Evolutionary conservation across 2,797 vertebrate genomes (phyloP).

Genomic region (Brachyrhaphis roseni): DNA sequence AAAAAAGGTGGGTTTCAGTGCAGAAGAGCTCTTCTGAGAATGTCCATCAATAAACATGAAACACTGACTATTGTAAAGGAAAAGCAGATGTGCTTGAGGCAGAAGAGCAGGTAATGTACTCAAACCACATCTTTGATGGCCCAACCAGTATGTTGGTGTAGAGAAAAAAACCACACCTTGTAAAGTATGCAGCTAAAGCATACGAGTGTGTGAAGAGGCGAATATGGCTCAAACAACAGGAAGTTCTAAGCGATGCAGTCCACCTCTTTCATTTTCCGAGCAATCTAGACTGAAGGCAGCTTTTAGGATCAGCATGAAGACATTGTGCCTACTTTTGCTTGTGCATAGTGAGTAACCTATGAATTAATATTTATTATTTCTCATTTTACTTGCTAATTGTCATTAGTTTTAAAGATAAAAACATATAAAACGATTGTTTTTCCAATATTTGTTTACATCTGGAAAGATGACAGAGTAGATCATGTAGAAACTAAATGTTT

Average conservation of each 20-base stretch:
- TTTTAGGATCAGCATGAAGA: slow-evolving; percentile 52
- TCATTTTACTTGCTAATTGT: neutral
- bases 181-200: neutral
- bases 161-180: neutral
- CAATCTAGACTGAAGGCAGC: accelerated
- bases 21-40: neutral
- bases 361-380: neutral
- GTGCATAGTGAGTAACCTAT: slow-evolving; percentile 62
- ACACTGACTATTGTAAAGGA: neutral
- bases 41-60: neutral
- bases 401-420: neutral
- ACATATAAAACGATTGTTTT: neutral
- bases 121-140: neutral
- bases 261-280: slow-evolving; percentile 50
- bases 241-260: slow-evolving; percentile 47
- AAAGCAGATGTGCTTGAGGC: neutral
- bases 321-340: slow-evolving; percentile 52
- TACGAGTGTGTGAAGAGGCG: neutral
- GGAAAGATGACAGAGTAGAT: neutral
- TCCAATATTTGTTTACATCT: neutral
- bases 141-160: neutral
- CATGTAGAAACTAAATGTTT: neutral
- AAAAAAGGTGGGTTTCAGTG: neutral
- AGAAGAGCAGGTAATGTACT: accelerated
- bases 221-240: slow-evolving; percentile 29